Evolutionary conservation across 2,113 vertebrate species (phyloP).

Genomic region (Leptobrachium ailaonicum): DNA sequence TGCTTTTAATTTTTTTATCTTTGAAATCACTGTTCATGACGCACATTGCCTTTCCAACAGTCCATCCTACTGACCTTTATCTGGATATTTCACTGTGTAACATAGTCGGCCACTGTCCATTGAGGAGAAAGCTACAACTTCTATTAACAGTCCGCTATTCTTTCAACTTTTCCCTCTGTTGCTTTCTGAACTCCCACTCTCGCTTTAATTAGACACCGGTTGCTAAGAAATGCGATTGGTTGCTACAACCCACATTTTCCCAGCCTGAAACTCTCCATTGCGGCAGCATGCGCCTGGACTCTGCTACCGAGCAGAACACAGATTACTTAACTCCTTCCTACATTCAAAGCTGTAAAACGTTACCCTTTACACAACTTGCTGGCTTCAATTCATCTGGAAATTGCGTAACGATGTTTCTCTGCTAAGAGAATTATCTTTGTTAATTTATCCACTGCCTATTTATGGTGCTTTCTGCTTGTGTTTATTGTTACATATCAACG

Average conservation of each 20-base stretch:
- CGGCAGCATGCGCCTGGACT: constrained; percentile 4
- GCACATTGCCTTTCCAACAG: background rate
- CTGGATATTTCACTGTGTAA: background rate
- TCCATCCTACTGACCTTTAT: background rate
- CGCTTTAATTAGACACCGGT: constrained; percentile 45
- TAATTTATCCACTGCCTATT: background rate
- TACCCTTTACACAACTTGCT: background rate
- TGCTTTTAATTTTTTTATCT: too few species aligned
- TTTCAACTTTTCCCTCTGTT: constrained; percentile 34
- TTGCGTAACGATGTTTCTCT: background rate
- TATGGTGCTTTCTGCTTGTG: too few species aligned
- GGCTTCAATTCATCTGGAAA: background rate
- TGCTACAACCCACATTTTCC: constrained; percentile 40
- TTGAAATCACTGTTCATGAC: too few species aligned
- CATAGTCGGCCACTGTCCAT: background rate
- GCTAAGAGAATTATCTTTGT: background rate
- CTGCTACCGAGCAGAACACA: background rate
- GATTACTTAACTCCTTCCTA: constrained; percentile 1
- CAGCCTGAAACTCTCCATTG: constrained; percentile 19
- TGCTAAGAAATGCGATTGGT: constrained; percentile 44
- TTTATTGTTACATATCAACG: too few species aligned
- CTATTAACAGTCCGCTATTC: constrained; percentile 19
- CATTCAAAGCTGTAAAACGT: too few species aligned
- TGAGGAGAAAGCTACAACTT: constrained; percentile 6
- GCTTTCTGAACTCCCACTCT: constrained; percentile 42